These are phyloP conservation scores for Coelogynopora nodosa DNA, from an alignment of 2,888 invertebrate genomes.

Conservation along the genomic window DNA sequence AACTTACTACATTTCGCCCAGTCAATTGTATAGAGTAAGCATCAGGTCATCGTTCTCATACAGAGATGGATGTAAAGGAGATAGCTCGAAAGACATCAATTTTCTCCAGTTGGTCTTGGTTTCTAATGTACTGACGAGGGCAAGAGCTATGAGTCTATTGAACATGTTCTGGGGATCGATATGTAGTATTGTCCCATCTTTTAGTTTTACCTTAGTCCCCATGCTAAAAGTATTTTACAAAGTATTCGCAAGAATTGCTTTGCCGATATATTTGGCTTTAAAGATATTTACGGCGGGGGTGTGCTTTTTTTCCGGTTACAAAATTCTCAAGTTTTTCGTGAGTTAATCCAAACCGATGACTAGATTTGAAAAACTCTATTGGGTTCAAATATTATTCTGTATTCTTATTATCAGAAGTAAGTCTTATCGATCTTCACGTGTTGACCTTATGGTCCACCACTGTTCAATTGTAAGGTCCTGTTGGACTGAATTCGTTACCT, in stretches of 20 bases:
- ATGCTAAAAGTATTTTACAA: not conserved
- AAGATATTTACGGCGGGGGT: not conserved
- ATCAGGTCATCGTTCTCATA: not conserved
- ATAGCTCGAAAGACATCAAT: not conserved
- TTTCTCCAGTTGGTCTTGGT: not conserved
- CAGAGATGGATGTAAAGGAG: not conserved
- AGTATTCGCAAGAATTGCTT: constrained; percentile 16
- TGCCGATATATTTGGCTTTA: constrained; percentile 5
- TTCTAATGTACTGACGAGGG: constrained; percentile 23
- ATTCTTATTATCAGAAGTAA: not conserved
- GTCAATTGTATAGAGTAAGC: not conserved
- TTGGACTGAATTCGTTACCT: not conserved
- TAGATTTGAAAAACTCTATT: not conserved
- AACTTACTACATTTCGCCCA: not conserved
- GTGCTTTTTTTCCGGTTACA: constrained; percentile 15
- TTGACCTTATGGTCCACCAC: not conserved
- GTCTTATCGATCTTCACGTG: not conserved
- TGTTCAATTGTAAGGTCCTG: not conserved
- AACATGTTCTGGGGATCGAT: not conserved
- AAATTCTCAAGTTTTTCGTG: not conserved
- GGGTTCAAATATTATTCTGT: not conserved
- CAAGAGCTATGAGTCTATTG: not conserved
- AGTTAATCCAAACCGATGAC: constrained; percentile 11
- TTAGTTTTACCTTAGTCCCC: constrained; percentile 17
- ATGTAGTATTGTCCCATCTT: not conserved